Percentiles rank a stretch among this genome's conserved stretches.
phyloP scores from a whole-genome alignment of 2,113 vertebrate species.

The Bubo scandiacus region DNA sequence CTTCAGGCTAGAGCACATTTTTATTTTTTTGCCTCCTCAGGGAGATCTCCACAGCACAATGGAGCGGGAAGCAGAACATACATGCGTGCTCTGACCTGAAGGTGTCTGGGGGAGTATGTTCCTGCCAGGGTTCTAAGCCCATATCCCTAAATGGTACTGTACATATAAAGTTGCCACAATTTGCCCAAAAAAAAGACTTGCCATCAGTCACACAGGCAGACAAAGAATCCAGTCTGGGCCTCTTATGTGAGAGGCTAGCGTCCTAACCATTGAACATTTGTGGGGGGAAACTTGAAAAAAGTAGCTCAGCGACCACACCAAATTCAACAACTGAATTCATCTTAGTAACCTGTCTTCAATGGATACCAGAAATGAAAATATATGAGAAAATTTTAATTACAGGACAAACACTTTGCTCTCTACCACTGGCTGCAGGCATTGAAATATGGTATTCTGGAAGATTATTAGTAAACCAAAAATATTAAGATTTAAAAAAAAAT shows the following conservation, averaged over 20 bases:
- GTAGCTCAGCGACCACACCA: neutral
- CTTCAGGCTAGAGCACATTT: no score
- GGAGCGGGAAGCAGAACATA: rapidly evolving
- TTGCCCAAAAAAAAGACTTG: neutral
- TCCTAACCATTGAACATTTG: rapidly evolving
- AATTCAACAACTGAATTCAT: neutral
- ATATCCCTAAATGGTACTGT: rapidly evolving
- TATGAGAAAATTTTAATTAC: neutral
- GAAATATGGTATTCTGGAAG: neutral
- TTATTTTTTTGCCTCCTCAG: neutral
- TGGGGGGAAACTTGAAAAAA: neutral
- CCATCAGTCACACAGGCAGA: neutral
- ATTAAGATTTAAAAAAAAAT: neutral
- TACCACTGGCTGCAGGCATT: neutral
- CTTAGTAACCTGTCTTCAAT: neutral
- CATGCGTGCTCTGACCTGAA: rapidly evolving
- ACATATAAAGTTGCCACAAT: neutral
- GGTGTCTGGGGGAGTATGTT: neutral
- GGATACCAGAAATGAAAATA: neutral
- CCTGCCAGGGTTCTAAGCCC: neutral
- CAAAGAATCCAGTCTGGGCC: neutral
- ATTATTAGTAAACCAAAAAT: neutral
- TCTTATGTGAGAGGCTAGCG: neutral
- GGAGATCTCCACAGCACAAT: neutral
- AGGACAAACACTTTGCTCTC: neutral